Evolutionary conservation across 2,888 invertebrate species (phyloP).

Genomic region (Acronicta alni): DNA sequence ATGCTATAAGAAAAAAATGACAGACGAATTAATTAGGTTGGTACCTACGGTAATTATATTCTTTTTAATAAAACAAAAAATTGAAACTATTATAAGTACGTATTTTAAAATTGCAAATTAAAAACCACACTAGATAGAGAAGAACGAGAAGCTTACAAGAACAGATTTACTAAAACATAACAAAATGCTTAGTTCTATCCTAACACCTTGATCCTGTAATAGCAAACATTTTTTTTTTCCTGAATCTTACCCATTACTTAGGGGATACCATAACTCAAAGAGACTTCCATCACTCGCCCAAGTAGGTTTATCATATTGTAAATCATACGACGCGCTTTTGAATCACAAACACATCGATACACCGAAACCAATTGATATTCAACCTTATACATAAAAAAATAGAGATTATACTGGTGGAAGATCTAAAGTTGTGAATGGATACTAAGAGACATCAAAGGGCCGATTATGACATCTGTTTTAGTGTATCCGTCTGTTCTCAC

Average conservation of each 20-base stretch:
- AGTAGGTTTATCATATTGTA: constrained; percentile 72
- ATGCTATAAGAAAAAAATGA: no score
- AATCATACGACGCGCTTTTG: constrained; percentile 64
- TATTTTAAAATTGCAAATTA: no score
- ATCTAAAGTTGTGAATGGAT: constrained; percentile 39
- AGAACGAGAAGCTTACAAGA: no score
- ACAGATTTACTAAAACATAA: no score
- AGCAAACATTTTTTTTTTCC: constrained; percentile 18
- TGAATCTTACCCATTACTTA: constrained; percentile 29
- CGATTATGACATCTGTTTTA: constrained; percentile 70
- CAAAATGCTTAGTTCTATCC: no score
- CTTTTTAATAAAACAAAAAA: no score
- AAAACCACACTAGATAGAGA: no score
- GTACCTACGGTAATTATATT: no score
- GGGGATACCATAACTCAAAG: constrained; percentile 45
- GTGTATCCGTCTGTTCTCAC: constrained; percentile 60
- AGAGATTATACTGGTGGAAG: constrained; percentile 1
- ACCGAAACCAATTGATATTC: constrained; percentile 4
- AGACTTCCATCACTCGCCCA: constrained; percentile 74
- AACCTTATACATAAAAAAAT: background rate
- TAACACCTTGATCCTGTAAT: constrained; percentile 12
- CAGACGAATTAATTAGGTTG: no score
- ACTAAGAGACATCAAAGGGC: constrained; percentile 63
- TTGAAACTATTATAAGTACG: no score
- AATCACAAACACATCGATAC: constrained; percentile 20